Evolutionary conservation across 2,888 invertebrate genomes (phyloP).

Genomic region (Cantharis rustica): DNA sequence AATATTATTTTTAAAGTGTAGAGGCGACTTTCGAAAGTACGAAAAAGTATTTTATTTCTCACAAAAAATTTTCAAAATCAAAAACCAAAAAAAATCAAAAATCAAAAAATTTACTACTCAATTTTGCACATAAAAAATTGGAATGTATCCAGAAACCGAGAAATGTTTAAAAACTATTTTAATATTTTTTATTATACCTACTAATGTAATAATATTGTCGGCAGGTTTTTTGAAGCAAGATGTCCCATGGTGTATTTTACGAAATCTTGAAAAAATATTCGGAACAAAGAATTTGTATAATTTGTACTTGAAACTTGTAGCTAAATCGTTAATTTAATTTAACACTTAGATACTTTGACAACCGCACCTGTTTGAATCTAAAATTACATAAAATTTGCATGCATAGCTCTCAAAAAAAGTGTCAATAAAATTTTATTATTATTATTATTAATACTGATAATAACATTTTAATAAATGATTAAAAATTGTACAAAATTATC

Average conservation of each 20-base stretch:
- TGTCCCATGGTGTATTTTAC: neutral
- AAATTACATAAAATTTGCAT: neutral
- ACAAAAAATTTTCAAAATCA: too few relatives aligned
- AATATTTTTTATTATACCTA: too few relatives aligned
- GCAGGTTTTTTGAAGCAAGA: neutral
- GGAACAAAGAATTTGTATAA: neutral
- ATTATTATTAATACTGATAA: neutral
- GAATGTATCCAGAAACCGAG: too few relatives aligned
- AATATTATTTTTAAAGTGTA: too few relatives aligned
- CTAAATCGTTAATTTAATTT: neutral
- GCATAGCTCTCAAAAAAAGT: too few relatives aligned
- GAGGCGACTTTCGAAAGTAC: too few relatives aligned
- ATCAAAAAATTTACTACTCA: too few relatives aligned
- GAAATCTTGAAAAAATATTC: neutral
- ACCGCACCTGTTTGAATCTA: neutral
- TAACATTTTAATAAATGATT: neutral
- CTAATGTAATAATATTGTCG: neutral
- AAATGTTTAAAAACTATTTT: too few relatives aligned
- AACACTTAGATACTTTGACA: neutral
- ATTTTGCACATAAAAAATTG: too few relatives aligned
- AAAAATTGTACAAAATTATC: neutral
- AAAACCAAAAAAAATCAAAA: too few relatives aligned
- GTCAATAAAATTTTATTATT: neutral
- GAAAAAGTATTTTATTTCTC: too few relatives aligned
- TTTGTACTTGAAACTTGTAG: neutral